phyloP scores from a whole-genome alignment of 2,797 vertebrate species.

The Rhabdomys pumilio region DNA sequence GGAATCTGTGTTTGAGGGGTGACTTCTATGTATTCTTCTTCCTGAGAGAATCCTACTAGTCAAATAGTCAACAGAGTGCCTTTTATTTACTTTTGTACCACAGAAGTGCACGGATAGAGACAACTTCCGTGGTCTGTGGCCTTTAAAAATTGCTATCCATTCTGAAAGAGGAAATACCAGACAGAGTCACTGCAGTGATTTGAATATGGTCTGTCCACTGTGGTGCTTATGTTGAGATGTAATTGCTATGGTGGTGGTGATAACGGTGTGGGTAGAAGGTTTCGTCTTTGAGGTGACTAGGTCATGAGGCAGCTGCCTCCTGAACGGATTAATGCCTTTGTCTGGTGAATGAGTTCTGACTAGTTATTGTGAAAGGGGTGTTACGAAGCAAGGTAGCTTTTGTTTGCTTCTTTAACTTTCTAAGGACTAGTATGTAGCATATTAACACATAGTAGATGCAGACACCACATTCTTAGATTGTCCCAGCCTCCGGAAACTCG shows the following conservation, averaged over 20 bases:
- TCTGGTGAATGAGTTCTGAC: not conserved
- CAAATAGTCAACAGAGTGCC: conserved; percentile 29
- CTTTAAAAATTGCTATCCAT: conserved; percentile 16
- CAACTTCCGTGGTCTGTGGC: not conserved
- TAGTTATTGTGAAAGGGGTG: not conserved
- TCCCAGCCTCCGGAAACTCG: not conserved
- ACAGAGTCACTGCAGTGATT: not conserved
- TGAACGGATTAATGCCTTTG: not conserved
- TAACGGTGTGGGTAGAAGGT: not conserved
- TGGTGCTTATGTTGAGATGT: not conserved
- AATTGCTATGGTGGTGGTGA: not conserved
- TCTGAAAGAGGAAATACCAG: not conserved
- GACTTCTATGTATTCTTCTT: conserved; percentile 45
- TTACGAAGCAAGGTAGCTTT: too few relatives aligned
- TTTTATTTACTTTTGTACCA: conserved; percentile 27
- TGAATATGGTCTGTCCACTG: not conserved
- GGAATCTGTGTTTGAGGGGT: conserved; percentile 36
- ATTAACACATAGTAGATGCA: not conserved
- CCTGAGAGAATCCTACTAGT: conserved; percentile 7
- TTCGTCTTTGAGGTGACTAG: not conserved
- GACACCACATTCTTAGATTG: not conserved
- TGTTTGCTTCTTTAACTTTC: not conserved
- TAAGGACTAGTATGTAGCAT: not conserved
- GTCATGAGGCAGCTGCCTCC: not conserved
- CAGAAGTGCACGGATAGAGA: conserved; percentile 12